Base-by-base conservation (phyloP, 1,140 invertebrate genomes). In the Anoplolepis gracilipes region DNA sequence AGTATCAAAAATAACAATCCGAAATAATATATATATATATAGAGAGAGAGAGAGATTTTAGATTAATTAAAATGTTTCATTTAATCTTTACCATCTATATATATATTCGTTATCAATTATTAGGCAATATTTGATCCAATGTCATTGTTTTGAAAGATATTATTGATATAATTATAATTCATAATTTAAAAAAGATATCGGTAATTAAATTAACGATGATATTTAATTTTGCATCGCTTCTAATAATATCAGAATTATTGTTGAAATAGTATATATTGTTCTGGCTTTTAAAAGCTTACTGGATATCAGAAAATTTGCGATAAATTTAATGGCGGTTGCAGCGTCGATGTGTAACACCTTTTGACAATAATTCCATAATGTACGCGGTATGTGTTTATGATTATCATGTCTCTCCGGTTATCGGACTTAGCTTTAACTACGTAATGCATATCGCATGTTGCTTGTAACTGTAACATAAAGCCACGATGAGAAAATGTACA, bases 271-370 rank as follows among this genome's bases (percentile, higher is more conserved):
- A 36, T 53, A 72, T 59, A 82, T 73, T 65, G 36, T 59, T 42
- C 46, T 36, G n/a, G 67, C 67, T 59, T 81, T 72, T 79, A 79
- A 42, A 19, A 33, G 49, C 49, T 73, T 53, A 46, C 61, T 28
- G 78, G 59, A 72, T 72, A 57, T 82, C 25, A 42, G 78, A 73
- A 57, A 73, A 61, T 72, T 82, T 82, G 7, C 22, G 78, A 82
- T 49, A 59, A 73, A 59, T 73, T 73, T 72, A 82, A 73, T 61
- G 67, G 53, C 39, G 53, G 53, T 82, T 4, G n/a, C 19, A 49
- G 11, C 30, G 42, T 79, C 77, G 25, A 59, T 55, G 25, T 53
- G 33, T 36, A 59, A 65, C 59, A 39, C 42, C 55, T 84, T 49
- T 64, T 30, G 57, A 62, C 33, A 53, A 84, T 57, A 64, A 77